Evolutionary conservation across 2,888 invertebrate genomes (phyloP).

Genomic region (Phalera bucephala): DNA sequence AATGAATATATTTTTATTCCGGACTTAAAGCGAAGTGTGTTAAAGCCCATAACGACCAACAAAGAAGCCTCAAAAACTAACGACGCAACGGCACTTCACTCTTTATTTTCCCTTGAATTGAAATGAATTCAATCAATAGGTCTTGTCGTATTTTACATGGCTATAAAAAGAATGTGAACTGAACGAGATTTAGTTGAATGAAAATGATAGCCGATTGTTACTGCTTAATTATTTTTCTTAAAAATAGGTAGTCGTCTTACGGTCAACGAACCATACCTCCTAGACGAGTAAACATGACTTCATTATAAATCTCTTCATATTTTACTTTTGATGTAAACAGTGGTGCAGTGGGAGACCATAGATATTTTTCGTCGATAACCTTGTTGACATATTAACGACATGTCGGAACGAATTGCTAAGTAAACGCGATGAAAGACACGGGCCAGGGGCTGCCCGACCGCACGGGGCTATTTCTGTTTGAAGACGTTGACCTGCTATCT

Average conservation of each 20-base stretch:
- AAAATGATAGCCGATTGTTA: conserved; percentile 64
- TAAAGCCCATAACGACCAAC: too few relatives aligned
- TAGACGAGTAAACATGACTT: conserved; percentile 31
- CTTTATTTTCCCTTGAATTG: conserved; percentile 32
- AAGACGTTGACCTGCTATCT: conserved; percentile 72
- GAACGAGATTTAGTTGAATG: conserved; percentile 54
- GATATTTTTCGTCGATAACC: conserved; percentile 66
- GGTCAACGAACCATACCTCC: conserved; percentile 57
- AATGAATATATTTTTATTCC: too few relatives aligned
- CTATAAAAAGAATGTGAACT: conserved; percentile 51
- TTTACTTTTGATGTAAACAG: conserved; percentile 48
- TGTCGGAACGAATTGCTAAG: conserved; percentile 67
- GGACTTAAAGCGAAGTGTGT: too few relatives aligned
- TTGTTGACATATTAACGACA: conserved; percentile 75
- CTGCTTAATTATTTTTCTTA: conserved; percentile 55
- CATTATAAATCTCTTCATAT: conserved; percentile 31
- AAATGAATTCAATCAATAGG: conserved; percentile 35
- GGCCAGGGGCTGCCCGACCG: conserved; percentile 59
- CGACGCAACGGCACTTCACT: too few relatives aligned
- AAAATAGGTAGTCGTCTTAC: conserved; percentile 64
- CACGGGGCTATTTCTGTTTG: conserved; percentile 65
- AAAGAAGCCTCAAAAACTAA: too few relatives aligned
- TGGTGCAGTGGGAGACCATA: conserved; percentile 41
- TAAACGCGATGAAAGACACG: conserved; percentile 67
- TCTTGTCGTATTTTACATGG: conserved; percentile 36